A percentile compares a stretch with the other conserved stretches of the same genome.
Evolutionary conservation across 2,113 vertebrate genomes (phyloP).

Genomic region (Fulica atra): DNA sequence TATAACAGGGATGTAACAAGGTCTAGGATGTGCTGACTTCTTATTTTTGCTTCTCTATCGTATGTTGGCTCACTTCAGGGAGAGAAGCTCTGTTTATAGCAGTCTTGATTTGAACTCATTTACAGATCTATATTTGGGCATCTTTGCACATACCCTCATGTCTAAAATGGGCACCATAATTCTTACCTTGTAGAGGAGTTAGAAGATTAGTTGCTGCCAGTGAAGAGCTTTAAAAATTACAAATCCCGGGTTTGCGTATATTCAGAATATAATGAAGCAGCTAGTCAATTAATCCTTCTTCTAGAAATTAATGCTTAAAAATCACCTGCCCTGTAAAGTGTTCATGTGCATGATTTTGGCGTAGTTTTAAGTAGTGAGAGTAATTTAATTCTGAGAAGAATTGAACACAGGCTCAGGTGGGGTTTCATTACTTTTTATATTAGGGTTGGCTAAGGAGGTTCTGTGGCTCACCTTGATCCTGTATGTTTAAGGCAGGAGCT

Average conservation of each 20-base stretch:
- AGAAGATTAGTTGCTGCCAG: not conserved
- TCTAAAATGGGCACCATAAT: slow-evolving; percentile 37
- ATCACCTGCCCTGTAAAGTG: not conserved
- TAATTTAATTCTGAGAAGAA: not conserved
- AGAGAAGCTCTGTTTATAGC: slow-evolving; percentile 42
- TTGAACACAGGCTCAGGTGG: not conserved
- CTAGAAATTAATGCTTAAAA: not conserved
- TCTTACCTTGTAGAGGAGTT: slow-evolving; percentile 32
- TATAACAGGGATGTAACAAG: slow-evolving; percentile 28
- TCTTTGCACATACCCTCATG: slow-evolving; percentile 29
- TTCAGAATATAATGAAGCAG: not conserved
- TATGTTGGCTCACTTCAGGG: slow-evolving; percentile 13
- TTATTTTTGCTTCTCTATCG: not conserved
- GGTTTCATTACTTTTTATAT: not conserved
- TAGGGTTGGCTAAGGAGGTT: not conserved
- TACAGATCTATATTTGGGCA: slow-evolving; percentile 54
- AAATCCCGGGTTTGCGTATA: not conserved
- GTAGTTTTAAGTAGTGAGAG: not conserved
- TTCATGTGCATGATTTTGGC: not conserved
- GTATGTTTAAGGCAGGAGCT: not conserved
- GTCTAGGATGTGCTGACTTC: slow-evolving; percentile 34
- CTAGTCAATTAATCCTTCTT: not conserved
- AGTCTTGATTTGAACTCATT: slow-evolving; percentile 10
- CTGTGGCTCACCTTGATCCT: not conserved
- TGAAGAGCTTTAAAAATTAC: slow-evolving; percentile 27